Conservation (phyloP, 2,888 invertebrate genomes). For the Thecocarcelia acutangulata region DNA sequence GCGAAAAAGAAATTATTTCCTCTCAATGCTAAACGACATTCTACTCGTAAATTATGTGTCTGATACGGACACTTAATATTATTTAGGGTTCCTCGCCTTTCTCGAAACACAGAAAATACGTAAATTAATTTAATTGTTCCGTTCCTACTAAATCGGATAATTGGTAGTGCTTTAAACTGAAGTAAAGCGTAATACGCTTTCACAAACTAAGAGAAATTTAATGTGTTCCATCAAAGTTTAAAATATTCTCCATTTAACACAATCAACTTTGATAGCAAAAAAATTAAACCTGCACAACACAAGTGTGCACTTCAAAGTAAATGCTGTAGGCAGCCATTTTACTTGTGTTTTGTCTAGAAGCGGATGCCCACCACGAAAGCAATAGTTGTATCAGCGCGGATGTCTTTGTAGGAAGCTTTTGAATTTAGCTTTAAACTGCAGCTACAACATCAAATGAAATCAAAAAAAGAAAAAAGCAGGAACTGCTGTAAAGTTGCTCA, state of each 20-base stretch:
- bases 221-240: not conserved
- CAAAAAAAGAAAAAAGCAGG: not conserved
- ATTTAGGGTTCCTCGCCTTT: too few relatives aligned
- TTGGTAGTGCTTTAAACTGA: too few relatives aligned
- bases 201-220: too few relatives aligned
- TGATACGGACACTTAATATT: too few relatives aligned
- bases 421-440: constrained; percentile 1
- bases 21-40: too few relatives aligned
- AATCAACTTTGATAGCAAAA: constrained; percentile 29
- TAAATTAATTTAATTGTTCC: too few relatives aligned
- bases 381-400: constrained; percentile 5
- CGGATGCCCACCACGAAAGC: constrained; percentile 22
- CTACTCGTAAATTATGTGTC: too few relatives aligned
- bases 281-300: constrained; percentile 21
- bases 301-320: not conserved
- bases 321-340: constrained; percentile 28
- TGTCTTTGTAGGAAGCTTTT: not conserved
- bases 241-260: constrained; percentile 16
- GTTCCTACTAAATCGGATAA: too few relatives aligned
- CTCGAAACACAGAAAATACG: too few relatives aligned
- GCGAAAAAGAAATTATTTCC: too few relatives aligned
- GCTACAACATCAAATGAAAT: not conserved
- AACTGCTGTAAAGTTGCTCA: constrained; percentile 36
- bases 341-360: constrained; percentile 30
- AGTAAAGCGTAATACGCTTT: too few relatives aligned